A percentile compares a stretch with the other conserved stretches of the same genome.
Conservation (phyloP, 1,140 invertebrate genomes). For the Heliconius himera region DNA sequence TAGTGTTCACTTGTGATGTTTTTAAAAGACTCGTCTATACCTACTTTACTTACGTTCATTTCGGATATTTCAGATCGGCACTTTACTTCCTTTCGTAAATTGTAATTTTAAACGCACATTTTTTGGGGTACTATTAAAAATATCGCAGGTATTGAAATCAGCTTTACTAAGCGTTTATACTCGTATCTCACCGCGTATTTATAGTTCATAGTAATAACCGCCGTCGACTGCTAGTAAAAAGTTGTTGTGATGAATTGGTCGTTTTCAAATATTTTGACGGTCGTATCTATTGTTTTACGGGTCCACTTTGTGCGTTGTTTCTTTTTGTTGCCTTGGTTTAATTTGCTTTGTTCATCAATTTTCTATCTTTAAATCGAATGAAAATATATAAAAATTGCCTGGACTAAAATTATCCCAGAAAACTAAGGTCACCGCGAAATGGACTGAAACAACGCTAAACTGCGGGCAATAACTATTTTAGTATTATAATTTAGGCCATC, state of each 20-base stretch:
- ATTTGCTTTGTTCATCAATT: not conserved
- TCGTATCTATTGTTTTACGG: not conserved
- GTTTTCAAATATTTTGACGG: not conserved
- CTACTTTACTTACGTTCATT: conserved; percentile 1
- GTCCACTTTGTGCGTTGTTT: not conserved
- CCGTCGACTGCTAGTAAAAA: conserved; percentile 41
- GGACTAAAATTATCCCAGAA: not conserved
- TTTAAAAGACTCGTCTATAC: conserved; percentile 57
- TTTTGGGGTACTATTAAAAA: conserved; percentile 53
- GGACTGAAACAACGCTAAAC: conserved; percentile 47
- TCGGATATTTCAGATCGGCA: conserved; percentile 33
- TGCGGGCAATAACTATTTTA: conserved; percentile 44
- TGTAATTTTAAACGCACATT: conserved; percentile 53
- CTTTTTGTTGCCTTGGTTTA: not conserved
- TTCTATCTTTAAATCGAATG: not conserved
- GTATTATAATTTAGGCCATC: conserved; percentile 75
- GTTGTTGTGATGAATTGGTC: not conserved
- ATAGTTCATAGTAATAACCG: conserved; percentile 57
- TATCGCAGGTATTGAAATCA: conserved; percentile 54
- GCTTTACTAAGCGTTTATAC: conserved; percentile 51
- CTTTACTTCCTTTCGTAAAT: conserved; percentile 39
- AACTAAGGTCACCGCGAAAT: conserved; percentile 2
- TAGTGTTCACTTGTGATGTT: conserved; percentile 54
- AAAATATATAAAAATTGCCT: not conserved
- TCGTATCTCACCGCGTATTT: conserved; percentile 65